A percentile compares a stretch with the other conserved stretches of the same genome.
Conservation (phyloP, 2,797 vertebrate species). For the Chaetodon trifasciatus region DNA sequence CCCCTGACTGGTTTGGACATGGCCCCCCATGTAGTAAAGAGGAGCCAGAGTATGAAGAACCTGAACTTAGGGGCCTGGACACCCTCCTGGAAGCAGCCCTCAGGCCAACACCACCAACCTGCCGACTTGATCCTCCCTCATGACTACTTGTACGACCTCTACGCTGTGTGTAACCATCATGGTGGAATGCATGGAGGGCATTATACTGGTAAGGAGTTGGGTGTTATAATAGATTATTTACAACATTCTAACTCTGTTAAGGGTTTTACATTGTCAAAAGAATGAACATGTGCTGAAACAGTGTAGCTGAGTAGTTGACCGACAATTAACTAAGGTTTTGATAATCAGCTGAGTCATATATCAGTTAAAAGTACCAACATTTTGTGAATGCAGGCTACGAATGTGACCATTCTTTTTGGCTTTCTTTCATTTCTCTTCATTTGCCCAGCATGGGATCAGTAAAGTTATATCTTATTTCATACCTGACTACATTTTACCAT, state of each 20-base stretch:
- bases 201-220: conserved; percentile 89
- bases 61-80: conserved; percentile 82
- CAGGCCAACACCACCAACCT: conserved; percentile 58
- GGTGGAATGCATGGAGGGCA: conserved; percentile 96
- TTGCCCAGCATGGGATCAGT: too few species aligned
- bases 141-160: conserved; percentile 92
- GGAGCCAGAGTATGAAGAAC: conserved; percentile 81
- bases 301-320: neutral
- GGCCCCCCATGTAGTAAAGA: conserved; percentile 92
- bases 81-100: conserved; percentile 82
- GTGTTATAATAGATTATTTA: neutral
- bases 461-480: neutral
- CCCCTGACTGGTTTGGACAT: conserved; percentile 91
- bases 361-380: neutral
- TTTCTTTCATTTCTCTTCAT: neutral
- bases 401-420: too few species aligned
- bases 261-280: neutral
- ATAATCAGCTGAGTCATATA: too few species aligned
- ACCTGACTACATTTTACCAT: neutral
- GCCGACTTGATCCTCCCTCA: conserved; percentile 78
- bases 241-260: neutral
- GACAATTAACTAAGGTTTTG: too few species aligned
- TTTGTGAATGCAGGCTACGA: neutral
- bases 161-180: conserved; percentile 96
- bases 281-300: neutral